These are phyloP conservation scores for Chrysolina americana DNA, from an alignment of 2,888 invertebrate genomes.

Conservation along the genomic window DNA sequence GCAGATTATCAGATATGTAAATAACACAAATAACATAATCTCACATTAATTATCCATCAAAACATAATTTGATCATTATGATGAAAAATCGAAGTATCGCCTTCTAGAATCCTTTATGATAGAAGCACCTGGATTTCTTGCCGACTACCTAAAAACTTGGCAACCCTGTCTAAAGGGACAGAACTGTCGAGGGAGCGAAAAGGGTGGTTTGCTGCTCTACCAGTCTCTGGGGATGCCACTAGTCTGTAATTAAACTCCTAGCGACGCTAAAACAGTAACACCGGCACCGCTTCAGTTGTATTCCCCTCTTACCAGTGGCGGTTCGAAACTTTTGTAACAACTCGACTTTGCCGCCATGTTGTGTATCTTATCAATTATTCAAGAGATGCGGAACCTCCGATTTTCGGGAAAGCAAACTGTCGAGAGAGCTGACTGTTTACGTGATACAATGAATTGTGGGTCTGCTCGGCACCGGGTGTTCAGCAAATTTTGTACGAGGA, in stretches of 20 bases:
- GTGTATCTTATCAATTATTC: slow-evolving; percentile 21
- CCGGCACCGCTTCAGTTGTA: slow-evolving; percentile 56
- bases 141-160: background rate
- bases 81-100: background rate
- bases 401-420: slow-evolving; percentile 13
- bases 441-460: slow-evolving; percentile 12
- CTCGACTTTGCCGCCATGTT: slow-evolving; percentile 22
- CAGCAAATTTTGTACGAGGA: background rate
- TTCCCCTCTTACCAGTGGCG: slow-evolving; percentile 58
- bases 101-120: background rate
- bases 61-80: background rate
- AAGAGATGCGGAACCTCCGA: slow-evolving; percentile 17
- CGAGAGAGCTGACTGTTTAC: slow-evolving; percentile 18
- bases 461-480: background rate
- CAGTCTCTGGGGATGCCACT: slow-evolving; percentile 67
- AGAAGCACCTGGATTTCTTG: background rate
- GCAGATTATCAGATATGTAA: too few relatives aligned
- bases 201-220: slow-evolving; percentile 64
- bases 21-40: too few relatives aligned
- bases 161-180: slow-evolving; percentile 43
- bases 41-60: too few relatives aligned
- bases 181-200: slow-evolving; percentile 51
- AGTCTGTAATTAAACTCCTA: slow-evolving; percentile 69
- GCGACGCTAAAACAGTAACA: slow-evolving; percentile 59
- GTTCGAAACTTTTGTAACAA: slow-evolving; percentile 27